phyloP scores from a whole-genome alignment of 2,888 invertebrate genomes.

The Plagodis pulveraria region DNA sequence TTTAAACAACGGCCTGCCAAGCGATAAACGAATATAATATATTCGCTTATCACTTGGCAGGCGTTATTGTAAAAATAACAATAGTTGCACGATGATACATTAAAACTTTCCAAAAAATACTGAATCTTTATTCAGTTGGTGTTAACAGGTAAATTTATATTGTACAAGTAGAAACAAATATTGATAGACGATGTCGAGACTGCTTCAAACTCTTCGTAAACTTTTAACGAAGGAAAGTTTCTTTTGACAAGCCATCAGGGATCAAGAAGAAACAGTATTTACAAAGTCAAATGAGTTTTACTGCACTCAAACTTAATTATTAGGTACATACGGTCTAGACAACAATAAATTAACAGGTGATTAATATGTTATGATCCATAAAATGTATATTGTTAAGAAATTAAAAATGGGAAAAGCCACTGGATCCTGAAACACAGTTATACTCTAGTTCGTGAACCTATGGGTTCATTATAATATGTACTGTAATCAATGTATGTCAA shows the following conservation, averaged over 20 bases:
- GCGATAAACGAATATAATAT: too few species aligned
- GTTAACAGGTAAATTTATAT: background rate
- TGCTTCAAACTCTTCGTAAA: slow-evolving; percentile 4
- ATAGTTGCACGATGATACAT: too few species aligned
- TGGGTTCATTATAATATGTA: too few species aligned
- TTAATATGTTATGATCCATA: too few species aligned
- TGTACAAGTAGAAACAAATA: background rate
- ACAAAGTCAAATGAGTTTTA: slow-evolving; percentile 13
- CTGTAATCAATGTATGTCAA: too few species aligned
- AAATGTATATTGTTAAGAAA: too few species aligned
- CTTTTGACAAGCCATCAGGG: slow-evolving; percentile 5
- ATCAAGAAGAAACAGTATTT: slow-evolving; percentile 1
- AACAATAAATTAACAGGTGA: background rate
- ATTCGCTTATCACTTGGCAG: too few species aligned
- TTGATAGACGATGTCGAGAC: slow-evolving; percentile 1
- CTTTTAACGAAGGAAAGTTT: slow-evolving; percentile 10
- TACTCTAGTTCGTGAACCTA: too few species aligned
- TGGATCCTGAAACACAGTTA: too few species aligned
- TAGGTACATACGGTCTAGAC: slow-evolving; percentile 1
- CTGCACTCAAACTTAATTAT: slow-evolving; percentile 12
- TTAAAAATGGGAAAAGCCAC: too few species aligned
- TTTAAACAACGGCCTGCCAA: too few species aligned
- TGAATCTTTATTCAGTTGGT: background rate
- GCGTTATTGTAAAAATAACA: too few species aligned
- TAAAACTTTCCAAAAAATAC: background rate